Evolutionary conservation across 2,888 invertebrate genomes (phyloP), one percentile per base, ranked within the genome.

Genomic region (Lycia hirtaria): DNA sequence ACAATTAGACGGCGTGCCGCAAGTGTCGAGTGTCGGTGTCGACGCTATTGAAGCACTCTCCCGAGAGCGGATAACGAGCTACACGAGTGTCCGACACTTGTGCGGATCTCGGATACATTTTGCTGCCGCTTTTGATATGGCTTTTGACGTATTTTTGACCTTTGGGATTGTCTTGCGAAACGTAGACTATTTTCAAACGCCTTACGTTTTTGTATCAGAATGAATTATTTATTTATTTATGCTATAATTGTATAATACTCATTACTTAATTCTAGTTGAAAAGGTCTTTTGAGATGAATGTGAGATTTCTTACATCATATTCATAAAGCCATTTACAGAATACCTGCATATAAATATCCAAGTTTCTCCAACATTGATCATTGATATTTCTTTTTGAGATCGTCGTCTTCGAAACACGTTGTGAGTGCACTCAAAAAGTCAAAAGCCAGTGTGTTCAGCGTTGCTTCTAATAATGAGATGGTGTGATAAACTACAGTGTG

Each of bases 61-160:
- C 70, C 69, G 68, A 69, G 71, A 69, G 69, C 65, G 67, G 51
- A 62, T 74, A 74, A 74, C 74, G 72, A 74, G 69, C 62, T 12
- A 4, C 38, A 51, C 33, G 40, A 51, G 50, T 44, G 54, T 47
- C 54, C 20, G 44, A 64, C 62, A 43, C 53, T 56, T 33, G 55
- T 59, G 33, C 30, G 53, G 53, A 54, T 47, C 57, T 33, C 30
- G 53, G 53, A 54, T 47, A 54, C 54, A 32, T 33, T 47, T 47
- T 32, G 33, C 33, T 26, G 41, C 41, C 41, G 41, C 45, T 47
- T 47, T 47, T 47, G 45, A 32, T 53, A 50, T 35, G 24, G 17
- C 26, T 15, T 35, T 10, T 22, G 38, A 24, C 26, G 26, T 26
- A 26, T 10, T 41, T 41, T 41, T 41, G 41, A 41, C 41, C 41